Evolutionary conservation across 2,888 invertebrate genomes (phyloP), one percentile per base, ranked within the genome.

Genomic region (Entomobrya multifasciata): DNA sequence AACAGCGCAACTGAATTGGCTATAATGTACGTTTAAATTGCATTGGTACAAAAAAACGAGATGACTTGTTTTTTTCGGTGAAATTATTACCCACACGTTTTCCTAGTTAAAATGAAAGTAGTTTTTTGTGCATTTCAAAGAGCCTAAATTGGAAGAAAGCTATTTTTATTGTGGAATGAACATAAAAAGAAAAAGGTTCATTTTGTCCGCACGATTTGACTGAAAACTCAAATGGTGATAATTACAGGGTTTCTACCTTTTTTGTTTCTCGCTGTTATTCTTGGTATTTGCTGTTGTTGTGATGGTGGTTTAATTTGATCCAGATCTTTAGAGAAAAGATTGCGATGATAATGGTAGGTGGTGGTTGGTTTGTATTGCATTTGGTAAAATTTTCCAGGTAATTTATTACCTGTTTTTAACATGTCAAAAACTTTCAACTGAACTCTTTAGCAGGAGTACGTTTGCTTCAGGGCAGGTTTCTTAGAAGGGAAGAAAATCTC

Each of bases 121-220:
- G n/a, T 13, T 10, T 20, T 36, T 36, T 36, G 36, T 8, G 8
- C 8, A 36, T 36, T 36, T 36, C 15, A 1, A 41, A 17, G 5
- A 25, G 17, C 22, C 1, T 47, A 67, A 65, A 17, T 36, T 36
- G 62, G 62, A 65, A 65, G 65, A 17, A 17, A 17, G 20, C 1
- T 65, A 10, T 65, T 65, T 72, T 72, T 65, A 20, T 65, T 65
- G 47, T 72, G 17, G 20, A 77, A 77, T 8, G 76, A 57, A 57
- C 41, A 22, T 25, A 30, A 72, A 27, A 72, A 15, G 49, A n/a
- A n/a, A 49, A 49, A 5, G 47, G 8, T 49, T 49, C 79, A 72
- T 81, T 72, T 72, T 60, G 57, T 72, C 57, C 57, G 81, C 81
- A 81, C 72, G 81, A 81, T 72, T 80, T 36, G 8, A 6, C 36